Percentiles rank a stretch among this genome's conserved stretches.
Evolutionary conservation across 2,113 vertebrate species (phyloP).

Genomic region (Myotis lucifugus): DNA sequence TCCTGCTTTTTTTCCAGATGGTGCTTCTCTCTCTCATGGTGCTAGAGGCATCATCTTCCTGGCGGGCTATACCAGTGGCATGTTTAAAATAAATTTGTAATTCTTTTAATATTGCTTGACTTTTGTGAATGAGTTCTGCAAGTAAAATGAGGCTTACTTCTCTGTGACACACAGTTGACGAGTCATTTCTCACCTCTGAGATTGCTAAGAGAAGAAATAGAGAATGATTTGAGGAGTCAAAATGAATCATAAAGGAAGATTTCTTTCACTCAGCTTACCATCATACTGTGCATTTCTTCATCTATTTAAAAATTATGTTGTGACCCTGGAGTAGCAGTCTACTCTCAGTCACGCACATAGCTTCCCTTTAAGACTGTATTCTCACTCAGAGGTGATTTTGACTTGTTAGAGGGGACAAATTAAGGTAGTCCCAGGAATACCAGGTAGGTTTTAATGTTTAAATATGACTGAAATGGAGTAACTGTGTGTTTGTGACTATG

Average conservation of each 20-base stretch:
- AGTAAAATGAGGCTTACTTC: constrained; percentile 17
- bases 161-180: not conserved
- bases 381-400: not conserved
- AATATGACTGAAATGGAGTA: not conserved
- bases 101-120: constrained; percentile 18
- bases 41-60: not conserved
- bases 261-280: constrained; percentile 65
- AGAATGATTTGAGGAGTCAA: constrained; percentile 62
- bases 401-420: not conserved
- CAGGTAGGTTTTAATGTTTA: constrained; percentile 67
- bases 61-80: not conserved
- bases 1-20: not conserved
- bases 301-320: constrained; percentile 65
- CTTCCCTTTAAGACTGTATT: not conserved
- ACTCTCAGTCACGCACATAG: constrained; percentile 60
- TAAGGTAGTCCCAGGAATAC: not conserved
- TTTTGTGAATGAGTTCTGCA: constrained; percentile 73
- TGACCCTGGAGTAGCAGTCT: constrained; percentile 8
- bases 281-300: constrained; percentile 33
- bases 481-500: not conserved
- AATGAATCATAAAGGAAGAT: constrained; percentile 74
- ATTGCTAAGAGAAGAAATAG: constrained; percentile 1
- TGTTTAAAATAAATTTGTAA: constrained; percentile 4
- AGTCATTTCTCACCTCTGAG: constrained; percentile 77
- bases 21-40: not conserved